These are phyloP conservation scores for Gisinianus flammeolus DNA, from an alignment of 2,888 invertebrate species.

Conservation along the genomic window DNA sequence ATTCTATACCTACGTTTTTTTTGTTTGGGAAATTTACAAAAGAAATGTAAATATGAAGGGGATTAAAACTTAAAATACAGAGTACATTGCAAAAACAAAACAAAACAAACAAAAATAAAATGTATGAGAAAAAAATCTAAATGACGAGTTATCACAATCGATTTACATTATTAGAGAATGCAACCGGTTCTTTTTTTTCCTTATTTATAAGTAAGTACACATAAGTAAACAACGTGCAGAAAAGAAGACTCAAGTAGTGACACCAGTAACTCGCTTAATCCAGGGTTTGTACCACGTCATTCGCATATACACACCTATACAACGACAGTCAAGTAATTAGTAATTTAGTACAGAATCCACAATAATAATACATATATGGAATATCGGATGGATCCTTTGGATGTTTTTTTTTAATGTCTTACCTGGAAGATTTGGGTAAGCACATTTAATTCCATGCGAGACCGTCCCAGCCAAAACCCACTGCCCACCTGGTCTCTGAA, in stretches of 20 bases:
- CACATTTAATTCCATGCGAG: slow-evolving; percentile 90
- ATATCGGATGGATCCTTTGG: too few relatives aligned
- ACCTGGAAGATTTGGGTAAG: slow-evolving; percentile 56
- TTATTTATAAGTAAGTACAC: too few relatives aligned
- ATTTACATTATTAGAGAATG: slow-evolving; percentile 11
- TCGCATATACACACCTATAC: slow-evolving; percentile 81
- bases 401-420: too few relatives aligned
- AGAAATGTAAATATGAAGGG: too few relatives aligned
- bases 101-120: slow-evolving; percentile 3
- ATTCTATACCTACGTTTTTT: too few relatives aligned
- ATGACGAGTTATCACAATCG: slow-evolving; percentile 22
- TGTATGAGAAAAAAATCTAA: slow-evolving; percentile 10
- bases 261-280: slow-evolving; percentile 75
- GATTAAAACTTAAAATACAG: not conserved
- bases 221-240: not conserved
- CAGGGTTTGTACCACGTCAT: slow-evolving; percentile 89
- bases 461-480: slow-evolving; percentile 91
- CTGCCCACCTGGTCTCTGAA: slow-evolving; percentile 80
- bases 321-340: slow-evolving; percentile 61
- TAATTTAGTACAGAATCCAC: too few relatives aligned
- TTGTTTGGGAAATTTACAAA: too few relatives aligned
- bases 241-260: not conserved
- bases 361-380: too few relatives aligned
- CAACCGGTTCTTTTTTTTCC: slow-evolving; percentile 25
- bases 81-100: slow-evolving; percentile 8